Evolutionary conservation across 2,113 vertebrate species (phyloP).

Genomic region (Setophaga kirtlandii): DNA sequence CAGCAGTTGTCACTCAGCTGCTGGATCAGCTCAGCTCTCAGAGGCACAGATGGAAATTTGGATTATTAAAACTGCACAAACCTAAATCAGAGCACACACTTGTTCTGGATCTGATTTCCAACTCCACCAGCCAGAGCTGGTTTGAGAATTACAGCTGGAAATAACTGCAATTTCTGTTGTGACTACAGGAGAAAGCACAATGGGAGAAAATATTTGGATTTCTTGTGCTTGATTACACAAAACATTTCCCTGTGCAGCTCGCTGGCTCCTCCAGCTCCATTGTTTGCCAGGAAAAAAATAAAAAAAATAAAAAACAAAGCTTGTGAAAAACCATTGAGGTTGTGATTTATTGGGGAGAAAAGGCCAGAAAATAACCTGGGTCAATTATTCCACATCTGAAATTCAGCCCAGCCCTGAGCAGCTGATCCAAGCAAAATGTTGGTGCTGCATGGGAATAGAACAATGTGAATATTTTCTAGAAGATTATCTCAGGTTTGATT

Average conservation of each 20-base stretch:
- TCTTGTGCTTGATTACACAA: neutral
- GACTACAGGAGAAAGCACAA: neutral
- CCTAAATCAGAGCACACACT: neutral
- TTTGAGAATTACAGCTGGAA: neutral
- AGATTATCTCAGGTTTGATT: no score
- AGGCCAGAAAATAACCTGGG: neutral
- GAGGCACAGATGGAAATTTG: neutral
- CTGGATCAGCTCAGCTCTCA: neutral
- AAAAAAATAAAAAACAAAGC: neutral
- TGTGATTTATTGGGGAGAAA: neutral
- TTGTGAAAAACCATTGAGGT: neutral
- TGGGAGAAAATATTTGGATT: neutral
- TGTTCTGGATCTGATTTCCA: neutral
- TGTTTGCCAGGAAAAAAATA: neutral
- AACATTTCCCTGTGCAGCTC: neutral
- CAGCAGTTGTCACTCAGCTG: constrained; percentile 19
- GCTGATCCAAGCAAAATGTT: neutral
- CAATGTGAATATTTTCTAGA: no score
- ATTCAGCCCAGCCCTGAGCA: neutral
- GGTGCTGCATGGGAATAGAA: no score
- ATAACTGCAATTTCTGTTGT: constrained; percentile 2
- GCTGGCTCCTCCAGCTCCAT: neutral
- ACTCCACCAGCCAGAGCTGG: neutral
- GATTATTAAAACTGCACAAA: neutral
- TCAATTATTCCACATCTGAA: neutral